phyloP scores from a whole-genome alignment of 2,113 vertebrate genomes.

The Platycercus adscitus region DNA sequence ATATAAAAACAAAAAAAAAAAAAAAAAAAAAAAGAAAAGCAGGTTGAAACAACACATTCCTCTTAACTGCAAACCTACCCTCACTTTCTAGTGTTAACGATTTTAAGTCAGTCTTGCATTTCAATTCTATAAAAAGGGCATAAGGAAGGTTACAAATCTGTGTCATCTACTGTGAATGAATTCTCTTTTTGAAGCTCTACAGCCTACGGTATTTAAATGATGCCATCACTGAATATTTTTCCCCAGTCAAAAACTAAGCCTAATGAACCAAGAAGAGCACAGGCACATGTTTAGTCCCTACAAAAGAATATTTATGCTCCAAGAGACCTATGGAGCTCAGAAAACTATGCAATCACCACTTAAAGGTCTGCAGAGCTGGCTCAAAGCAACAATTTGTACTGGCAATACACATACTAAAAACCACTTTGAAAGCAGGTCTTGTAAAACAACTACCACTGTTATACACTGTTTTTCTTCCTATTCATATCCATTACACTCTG shows the following conservation, averaged over 20 bases:
- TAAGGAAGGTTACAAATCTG: background rate
- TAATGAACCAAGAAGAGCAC: background rate
- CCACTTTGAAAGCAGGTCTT: background rate
- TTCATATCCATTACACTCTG: background rate
- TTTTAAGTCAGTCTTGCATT: constrained; percentile 12
- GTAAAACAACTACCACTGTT: background rate
- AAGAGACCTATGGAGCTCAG: background rate
- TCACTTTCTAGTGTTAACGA: background rate
- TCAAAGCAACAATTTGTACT: background rate
- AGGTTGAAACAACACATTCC: background rate
- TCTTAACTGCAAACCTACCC: background rate
- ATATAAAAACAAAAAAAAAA: background rate
- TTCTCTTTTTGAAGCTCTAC: background rate
- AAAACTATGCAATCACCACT: background rate
- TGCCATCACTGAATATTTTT: constrained; percentile 36
- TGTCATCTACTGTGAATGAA: constrained; percentile 7
- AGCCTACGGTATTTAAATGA: constrained; percentile 7
- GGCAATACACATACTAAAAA: background rate
- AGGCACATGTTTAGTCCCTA: background rate
- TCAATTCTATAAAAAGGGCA: constrained; percentile 15
- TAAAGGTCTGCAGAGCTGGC: background rate
- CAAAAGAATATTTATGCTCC: background rate
- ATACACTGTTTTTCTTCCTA: background rate
- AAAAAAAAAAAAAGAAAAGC: too few relatives aligned
- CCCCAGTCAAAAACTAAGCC: background rate